Evolutionary conservation across 2,888 invertebrate species (phyloP).

Genomic region (Sesia apiformis): DNA sequence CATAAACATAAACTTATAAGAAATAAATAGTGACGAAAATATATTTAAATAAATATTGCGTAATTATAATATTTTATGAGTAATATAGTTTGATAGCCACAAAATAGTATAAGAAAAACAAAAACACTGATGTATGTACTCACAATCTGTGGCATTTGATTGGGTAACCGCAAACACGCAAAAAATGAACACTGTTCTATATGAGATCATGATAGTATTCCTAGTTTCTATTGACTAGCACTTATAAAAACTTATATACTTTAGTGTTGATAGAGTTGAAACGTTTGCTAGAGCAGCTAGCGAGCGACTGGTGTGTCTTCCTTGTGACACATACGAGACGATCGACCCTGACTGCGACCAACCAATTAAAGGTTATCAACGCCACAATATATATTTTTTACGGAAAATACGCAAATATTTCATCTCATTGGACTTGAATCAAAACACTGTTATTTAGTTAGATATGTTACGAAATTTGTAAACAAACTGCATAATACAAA

Average conservation of each 20-base stretch:
- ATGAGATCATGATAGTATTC: not conserved
- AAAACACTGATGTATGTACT: not conserved
- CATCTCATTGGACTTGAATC: no score
- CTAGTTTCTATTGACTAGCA: not conserved
- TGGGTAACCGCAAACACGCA: not conserved
- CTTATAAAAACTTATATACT: not conserved
- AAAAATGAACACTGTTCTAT: not conserved
- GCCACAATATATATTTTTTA: constrained; percentile 5
- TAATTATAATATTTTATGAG: no score
- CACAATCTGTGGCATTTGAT: not conserved
- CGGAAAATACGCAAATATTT: not conserved
- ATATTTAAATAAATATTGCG: no score
- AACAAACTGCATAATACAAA: no score
- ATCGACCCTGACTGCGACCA: constrained; percentile 35
- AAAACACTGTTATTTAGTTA: no score
- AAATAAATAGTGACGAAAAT: no score
- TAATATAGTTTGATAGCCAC: no score
- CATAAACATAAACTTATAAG: no score
- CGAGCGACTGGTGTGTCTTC: constrained; percentile 26
- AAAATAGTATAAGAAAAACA: no score
- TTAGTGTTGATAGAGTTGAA: not conserved
- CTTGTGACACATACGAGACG: constrained; percentile 28
- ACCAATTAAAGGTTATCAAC: constrained; percentile 49
- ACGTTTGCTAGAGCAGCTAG: constrained; percentile 21
- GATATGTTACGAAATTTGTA: no score